Conservation (phyloP, 2,113 vertebrate genomes). For the Phaetusa simplex region DNA sequence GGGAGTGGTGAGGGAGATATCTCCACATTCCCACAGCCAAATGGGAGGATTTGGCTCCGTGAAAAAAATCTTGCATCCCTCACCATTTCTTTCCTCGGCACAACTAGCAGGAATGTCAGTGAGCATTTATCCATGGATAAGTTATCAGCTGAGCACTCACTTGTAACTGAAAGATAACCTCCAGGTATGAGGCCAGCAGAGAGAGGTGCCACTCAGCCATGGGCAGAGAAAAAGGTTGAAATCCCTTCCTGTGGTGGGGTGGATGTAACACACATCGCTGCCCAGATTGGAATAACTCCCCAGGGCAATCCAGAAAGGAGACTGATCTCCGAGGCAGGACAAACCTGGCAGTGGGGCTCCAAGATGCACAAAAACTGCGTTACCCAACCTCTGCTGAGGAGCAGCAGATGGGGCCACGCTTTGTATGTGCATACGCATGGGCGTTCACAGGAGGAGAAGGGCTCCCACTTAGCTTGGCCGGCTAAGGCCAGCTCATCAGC, state of each 20-base stretch:
- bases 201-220: neutral
- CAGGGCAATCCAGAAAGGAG: neutral
- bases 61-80: neutral
- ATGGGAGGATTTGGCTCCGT: neutral
- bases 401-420: neutral
- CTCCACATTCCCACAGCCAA: neutral
- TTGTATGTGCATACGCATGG: fast-evolving
- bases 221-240: neutral
- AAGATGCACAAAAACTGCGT: neutral
- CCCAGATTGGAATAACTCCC: neutral
- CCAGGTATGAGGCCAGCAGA: neutral
- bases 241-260: neutral
- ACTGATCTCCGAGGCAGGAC: neutral
- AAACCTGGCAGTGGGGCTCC: neutral
- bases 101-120: neutral
- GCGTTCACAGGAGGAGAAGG: neutral
- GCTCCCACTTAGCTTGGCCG: neutral
- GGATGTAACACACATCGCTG: neutral
- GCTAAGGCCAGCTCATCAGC: neutral
- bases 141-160: fast-evolving
- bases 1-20: no score
- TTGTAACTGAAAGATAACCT: neutral
- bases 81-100: neutral
- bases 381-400: neutral
- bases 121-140: neutral